Evolutionary conservation across 2,888 invertebrate genomes (phyloP), one percentile per base, ranked within the genome.

Genomic region (Willowsia nigromaculata): DNA sequence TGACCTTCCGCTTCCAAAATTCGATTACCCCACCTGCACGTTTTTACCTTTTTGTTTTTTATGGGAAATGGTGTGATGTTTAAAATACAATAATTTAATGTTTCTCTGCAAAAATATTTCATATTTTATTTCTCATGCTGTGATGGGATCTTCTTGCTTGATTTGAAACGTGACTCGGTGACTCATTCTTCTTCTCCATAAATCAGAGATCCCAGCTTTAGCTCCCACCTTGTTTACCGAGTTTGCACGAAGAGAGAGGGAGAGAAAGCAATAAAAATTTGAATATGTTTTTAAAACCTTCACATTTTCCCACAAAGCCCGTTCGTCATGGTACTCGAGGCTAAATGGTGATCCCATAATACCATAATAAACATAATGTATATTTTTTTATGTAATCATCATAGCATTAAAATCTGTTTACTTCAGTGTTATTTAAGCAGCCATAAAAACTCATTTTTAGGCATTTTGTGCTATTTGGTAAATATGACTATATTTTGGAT

Each of bases 1-100:
- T 85, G 85, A 85, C 85, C 85, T 85, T 85, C 85, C 85, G 62
- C 76, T 62, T 83, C 30, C 47, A 83, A 83, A 33, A 30, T 78
- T 56, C 56, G 7, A 78, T 78, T 78, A 56, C 56, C 53, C 56
- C 56, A 68, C 68, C 50, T 53, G 74, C 47, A 76, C 4, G 18
- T 11, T 6, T 27, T 30, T 71, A 0, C n/a, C n/a, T n/a, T n/a
- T n/a, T 27, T 53, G 53, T 11, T 27, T 27, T 1, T 7, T 13
- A 13, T 13, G 43, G 13, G 43, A 43, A 9, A 43, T 37, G 43
- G 30, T 11, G 56, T n/a, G 22, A n/a, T 22, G 56, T 65, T 65
- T 37, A 65, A 33, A 65, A 65, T 37, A 37, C 37, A 37, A 65
- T 37, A 37, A n/a, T n/a, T n/a, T n/a, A n/a, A n/a, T n/a, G n/a